phyloP scores from a whole-genome alignment of 1,140 invertebrate genomes.

The Caenorhabditis inopinata region DNA sequence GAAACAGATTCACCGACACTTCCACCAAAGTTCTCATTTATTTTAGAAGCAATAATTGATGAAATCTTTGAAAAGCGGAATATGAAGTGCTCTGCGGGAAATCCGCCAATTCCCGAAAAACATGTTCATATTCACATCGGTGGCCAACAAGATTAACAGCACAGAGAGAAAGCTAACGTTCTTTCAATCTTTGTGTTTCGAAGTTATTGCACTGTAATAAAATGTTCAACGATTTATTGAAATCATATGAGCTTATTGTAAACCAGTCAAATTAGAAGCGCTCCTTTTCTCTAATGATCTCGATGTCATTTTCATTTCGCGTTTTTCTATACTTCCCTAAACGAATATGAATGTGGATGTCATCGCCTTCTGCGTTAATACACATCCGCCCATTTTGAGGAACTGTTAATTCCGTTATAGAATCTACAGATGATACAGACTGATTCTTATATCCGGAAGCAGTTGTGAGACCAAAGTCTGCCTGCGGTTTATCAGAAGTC shows the following conservation, averaged over 20 bases:
- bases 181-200: too few relatives aligned
- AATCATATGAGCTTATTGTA: not conserved
- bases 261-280: too few relatives aligned
- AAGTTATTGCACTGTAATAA: too few relatives aligned
- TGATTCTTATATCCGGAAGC: too few relatives aligned
- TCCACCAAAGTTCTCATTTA: not conserved
- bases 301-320: not conserved
- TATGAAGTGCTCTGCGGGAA: not conserved
- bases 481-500: too few relatives aligned
- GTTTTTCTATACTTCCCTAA: not conserved
- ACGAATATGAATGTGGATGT: conserved; percentile 5
- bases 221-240: conserved; percentile 4
- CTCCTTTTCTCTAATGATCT: too few relatives aligned
- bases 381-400: too few relatives aligned
- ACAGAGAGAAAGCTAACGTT: not conserved
- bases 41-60: not conserved
- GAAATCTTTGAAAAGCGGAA: not conserved
- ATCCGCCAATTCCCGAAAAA: not conserved
- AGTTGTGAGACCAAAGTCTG: too few relatives aligned
- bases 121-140: not conserved
- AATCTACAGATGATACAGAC: too few relatives aligned
- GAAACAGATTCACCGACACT: too few relatives aligned
- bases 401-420: too few relatives aligned
- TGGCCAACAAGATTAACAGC: not conserved
- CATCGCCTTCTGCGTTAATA: not conserved